Base-by-base conservation (phyloP, 2,113 vertebrate genomes). In the Perognathus longimembris region DNA sequence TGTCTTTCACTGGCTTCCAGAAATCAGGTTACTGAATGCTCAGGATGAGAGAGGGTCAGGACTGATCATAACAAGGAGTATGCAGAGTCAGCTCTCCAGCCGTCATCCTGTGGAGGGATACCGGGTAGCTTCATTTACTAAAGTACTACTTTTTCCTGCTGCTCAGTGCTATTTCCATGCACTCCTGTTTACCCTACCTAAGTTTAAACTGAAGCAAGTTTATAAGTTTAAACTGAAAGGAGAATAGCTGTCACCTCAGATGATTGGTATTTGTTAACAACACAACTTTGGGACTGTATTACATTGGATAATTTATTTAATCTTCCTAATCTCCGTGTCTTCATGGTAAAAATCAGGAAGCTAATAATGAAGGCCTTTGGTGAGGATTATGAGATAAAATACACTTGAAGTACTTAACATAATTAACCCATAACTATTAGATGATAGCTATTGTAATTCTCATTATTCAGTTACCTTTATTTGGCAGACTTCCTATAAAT, bases 291-390 rank as follows among this genome's bases (percentile, higher is more conserved):
- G n/a, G 36, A 22, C 45, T 32, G 20, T 61, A 61, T 22, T 61
- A 73, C 40, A 6, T 59, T 59, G 10, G 45, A 28, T 73, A 20
- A 83, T 45, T 83, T 85, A 81, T 84, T 57, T 69, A 71, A 45
- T 30, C 30, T 75, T 89, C 77, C 45, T 79, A 73, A 22, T 30
- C 34, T 88, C 45, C 57, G 26, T 15, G 8, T 45, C 71, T 89
- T 94, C 28, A 10, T 80, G 66, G 36, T 76, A 20, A 90, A 88
- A 88, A 42, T 64, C 34, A 89, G 32, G 38, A 67, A 92, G 63
- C 24, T 40, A 32, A 69, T 24, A 74, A 80, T 71, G 64, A 79
- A 63, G 50, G 67, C 26, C 32, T 78, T 82, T 36, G 75, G 83
- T 32, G 66, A 94, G 76, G 70, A 78, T 71, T 78, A 83, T 5